phyloP scores from a whole-genome alignment of 2,113 vertebrate species.

The Anthoscopus minutus region DNA sequence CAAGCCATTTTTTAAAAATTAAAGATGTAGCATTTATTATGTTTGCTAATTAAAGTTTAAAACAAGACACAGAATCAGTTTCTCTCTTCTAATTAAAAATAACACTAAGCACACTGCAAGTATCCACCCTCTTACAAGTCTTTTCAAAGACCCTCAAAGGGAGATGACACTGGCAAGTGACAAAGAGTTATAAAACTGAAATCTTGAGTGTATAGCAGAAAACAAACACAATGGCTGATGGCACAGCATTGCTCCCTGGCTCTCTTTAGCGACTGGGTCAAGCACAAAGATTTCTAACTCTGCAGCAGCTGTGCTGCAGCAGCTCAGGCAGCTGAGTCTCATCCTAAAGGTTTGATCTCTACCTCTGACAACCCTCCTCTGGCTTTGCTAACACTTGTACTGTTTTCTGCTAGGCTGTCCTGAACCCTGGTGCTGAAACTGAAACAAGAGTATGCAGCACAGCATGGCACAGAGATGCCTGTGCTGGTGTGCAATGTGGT shows the following conservation, averaged over 20 bases:
- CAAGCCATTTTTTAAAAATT: background rate
- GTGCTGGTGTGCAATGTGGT: rapidly evolving
- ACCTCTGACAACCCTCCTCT: background rate
- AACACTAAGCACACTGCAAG: background rate
- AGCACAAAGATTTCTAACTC: background rate
- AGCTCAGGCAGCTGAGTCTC: background rate
- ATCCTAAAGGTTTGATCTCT: background rate
- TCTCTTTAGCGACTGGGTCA: background rate
- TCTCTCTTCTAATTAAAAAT: background rate
- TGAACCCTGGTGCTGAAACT: background rate
- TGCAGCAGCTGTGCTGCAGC: background rate
- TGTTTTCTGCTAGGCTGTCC: background rate
- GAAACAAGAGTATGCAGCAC: rapidly evolving
- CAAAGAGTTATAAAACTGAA: background rate
- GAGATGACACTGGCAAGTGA: background rate
- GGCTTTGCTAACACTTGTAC: background rate
- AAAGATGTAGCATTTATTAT: background rate
- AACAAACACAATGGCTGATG: background rate
- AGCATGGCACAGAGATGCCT: rapidly evolving
- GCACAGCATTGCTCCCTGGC: background rate
- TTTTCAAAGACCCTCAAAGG: background rate
- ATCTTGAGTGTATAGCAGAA: background rate
- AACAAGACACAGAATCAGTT: background rate
- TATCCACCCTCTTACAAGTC: background rate
- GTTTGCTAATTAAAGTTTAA: background rate